Base-by-base conservation (phyloP, 1,140 invertebrate species). In the Drosophila saltans region DNA sequence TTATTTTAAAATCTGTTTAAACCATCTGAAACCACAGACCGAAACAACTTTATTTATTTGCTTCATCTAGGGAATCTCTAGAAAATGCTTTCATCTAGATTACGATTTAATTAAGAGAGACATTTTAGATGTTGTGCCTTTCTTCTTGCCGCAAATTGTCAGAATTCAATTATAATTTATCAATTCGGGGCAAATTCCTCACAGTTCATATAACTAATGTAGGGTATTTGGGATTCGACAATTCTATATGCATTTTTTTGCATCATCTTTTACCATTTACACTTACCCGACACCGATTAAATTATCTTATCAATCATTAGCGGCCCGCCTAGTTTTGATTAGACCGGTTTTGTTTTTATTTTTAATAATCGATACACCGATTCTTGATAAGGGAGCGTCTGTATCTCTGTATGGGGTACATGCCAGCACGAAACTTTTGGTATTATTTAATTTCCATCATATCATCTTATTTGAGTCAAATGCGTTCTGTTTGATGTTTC, bases 311-410 rank as follows among this genome's bases (percentile, higher is more conserved):
- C 45, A 52, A 52, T 16, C 16, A n/a, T 43, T 2, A 2, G 11
- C 6, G 45, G 2, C 8, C 21, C 21, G 45, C 45, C 45, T 10
- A 10, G 45, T 52, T 36, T 36, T 36, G 33, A 36, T 36, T 36
- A 36, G 33, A 36, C 33, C 33, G 33, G 33, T 36, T 52, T 52
- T 26, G 21, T 9, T 0, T 24, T 24, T 48, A 48, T 8, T 52
- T 52, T 52, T 52, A 26, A 43, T 52, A 52, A 52, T 52, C 45
- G 21, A 52, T 52, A 11, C 41, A 43, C 41, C n/a, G n/a, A 43
- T 16, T 43, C 8, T 52, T 52, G 21, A 52, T 52, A 52, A 52
- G 21, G 2, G 21, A 52, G 24, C 45, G 21, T 52, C 21, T 52
- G 8, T 52, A 21, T 52, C 2, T 26, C 45, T 24, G 5, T 48